These are phyloP conservation scores for Edolisoma coerulescens DNA, from an alignment of 2,113 vertebrate species.

Conservation along the genomic window DNA sequence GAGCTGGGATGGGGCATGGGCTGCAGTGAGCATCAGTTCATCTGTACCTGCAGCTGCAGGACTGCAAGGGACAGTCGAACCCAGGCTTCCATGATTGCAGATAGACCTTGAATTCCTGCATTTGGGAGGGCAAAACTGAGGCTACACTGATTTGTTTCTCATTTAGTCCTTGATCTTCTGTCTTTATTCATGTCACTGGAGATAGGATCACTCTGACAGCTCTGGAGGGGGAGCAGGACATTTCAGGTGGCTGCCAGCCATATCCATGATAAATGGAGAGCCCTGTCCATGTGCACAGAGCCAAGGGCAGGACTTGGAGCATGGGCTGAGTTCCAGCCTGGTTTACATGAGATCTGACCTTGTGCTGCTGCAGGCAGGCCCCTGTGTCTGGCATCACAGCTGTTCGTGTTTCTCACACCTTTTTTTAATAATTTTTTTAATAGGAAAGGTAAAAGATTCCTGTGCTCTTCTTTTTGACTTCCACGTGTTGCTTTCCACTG, in stretches of 20 bases:
- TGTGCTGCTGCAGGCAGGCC: not conserved
- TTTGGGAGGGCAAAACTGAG: not conserved
- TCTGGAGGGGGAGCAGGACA: not conserved
- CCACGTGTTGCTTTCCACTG: not conserved
- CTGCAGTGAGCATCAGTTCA: not conserved
- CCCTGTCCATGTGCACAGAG: not conserved
- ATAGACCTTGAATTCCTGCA: not conserved
- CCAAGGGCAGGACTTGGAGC: not conserved
- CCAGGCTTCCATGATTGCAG: not conserved
- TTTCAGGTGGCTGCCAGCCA: not conserved
- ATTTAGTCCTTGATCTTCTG: not conserved
- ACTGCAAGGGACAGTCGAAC: not conserved
- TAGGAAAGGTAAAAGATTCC: not conserved
- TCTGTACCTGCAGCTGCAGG: not conserved
- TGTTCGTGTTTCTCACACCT: not conserved
- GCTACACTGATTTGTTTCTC: not conserved
- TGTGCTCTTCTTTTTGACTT: not conserved
- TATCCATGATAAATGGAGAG: not conserved
- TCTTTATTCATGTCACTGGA: not conserved
- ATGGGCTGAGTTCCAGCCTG: not conserved
- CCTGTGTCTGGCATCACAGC: not conserved
- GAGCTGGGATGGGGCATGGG: not conserved
- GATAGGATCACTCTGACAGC: not conserved
- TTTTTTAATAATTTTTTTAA: not conserved
- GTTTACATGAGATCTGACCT: not conserved